phyloP scores from a whole-genome alignment of 92 coral and sea anemone species.

The Isaurus tuberculatus region DNA sequence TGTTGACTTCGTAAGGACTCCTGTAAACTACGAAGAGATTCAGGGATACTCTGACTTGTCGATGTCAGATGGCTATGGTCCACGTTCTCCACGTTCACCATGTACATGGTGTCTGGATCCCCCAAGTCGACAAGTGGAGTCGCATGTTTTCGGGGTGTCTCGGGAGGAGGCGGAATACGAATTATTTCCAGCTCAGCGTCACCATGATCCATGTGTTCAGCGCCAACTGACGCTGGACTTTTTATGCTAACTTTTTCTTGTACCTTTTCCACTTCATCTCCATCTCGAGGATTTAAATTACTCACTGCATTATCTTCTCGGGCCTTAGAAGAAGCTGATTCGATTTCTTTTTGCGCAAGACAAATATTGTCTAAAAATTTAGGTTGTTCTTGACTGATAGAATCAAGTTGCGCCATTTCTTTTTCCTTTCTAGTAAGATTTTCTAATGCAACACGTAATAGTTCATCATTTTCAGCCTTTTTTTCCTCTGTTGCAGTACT shows the following conservation, averaged over 20 bases:
- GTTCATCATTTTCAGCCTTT: slow-evolving; percentile 22
- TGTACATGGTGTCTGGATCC: background rate
- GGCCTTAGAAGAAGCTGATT: background rate
- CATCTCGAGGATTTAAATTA: background rate
- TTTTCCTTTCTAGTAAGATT: slow-evolving; percentile 36
- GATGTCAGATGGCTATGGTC: slow-evolving; percentile 34
- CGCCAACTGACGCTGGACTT: background rate
- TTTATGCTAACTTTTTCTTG: background rate
- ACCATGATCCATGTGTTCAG: background rate
- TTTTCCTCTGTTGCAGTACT: slow-evolving; percentile 1
- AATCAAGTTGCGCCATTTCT: background rate
- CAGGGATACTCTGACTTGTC: slow-evolving; percentile 28
- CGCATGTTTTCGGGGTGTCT: background rate
- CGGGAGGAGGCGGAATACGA: slow-evolving; percentile 33
- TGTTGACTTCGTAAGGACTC: slow-evolving; percentile 43
- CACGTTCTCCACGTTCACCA: slow-evolving; percentile 1
- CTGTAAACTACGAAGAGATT: slow-evolving; percentile 29
- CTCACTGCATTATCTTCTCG: background rate
- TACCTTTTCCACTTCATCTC: background rate
- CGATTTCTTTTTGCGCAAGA: background rate
- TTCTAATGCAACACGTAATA: slow-evolving; percentile 35
- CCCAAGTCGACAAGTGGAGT: slow-evolving; percentile 12
- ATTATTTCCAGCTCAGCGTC: background rate
- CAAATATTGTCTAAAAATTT: background rate
- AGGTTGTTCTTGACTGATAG: background rate